Evolutionary conservation across 2,888 invertebrate species (phyloP), one percentile per base, ranked within the genome.

Genomic region (Odontocerum albicorne): DNA sequence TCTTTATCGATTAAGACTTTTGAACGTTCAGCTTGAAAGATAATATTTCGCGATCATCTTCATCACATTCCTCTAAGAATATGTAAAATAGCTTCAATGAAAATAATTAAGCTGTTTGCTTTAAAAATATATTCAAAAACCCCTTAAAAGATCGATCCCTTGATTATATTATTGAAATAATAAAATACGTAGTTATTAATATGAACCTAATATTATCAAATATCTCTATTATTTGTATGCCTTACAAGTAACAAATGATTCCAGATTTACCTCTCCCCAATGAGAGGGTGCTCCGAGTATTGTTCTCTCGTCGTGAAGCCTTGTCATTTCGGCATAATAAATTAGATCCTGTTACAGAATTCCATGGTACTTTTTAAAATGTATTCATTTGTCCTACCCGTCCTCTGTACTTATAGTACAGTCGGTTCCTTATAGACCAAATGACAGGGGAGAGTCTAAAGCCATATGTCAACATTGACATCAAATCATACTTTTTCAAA

Each of bases 281-380:
- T 16, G 33, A 17, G 19, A 32, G 33, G 13, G 32, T 32, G 6
- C 31, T 3, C 10, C 10, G 19, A 13, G 20, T 12, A 40, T 17
- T 39, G 19, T 49, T 36, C 40, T 33, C 20, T 40, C 39, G 31
- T 27, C 19, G 20, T 32, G 39, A n/a, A 31, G 32, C 33, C 42
- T 42, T 50, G 49, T 50, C 40, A 50, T 20, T 51, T 36, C 36
- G 32, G 36, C 22, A 51, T 51, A 51, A n/a, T n/a, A n/a, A n/a
- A 51, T 51, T 51, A 51, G 51, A 51, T 51, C 51, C 44, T 42
- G 42, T 51, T 51, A 51, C 17, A 19, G 27, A 15, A 51, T 51
- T 39, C 43, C 35, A 19, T 43, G 39, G 43, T 43, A 50, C 33
- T 50, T 50, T 42, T 50, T 42, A 32, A 50, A n/a, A n/a, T n/a